phyloP scores from a whole-genome alignment of 2,797 vertebrate species.

The Knipowitschia caucasica region DNA sequence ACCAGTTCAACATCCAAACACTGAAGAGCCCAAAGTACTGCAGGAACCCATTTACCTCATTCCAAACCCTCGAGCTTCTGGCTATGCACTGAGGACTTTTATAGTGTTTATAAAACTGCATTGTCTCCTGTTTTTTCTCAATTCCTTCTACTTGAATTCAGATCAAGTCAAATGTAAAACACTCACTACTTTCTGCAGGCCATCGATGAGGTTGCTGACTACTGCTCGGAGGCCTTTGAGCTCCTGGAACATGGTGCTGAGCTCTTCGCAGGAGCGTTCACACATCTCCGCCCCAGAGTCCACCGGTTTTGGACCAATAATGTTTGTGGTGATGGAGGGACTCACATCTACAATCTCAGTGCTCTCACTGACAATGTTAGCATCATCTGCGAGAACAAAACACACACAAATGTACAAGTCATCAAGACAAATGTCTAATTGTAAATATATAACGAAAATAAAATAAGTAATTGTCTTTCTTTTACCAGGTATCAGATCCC shows the following conservation, averaged over 20 bases:
- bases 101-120: slow-evolving; percentile 35
- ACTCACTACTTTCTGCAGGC: slow-evolving; percentile 89
- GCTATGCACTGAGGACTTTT: slow-evolving; percentile 11
- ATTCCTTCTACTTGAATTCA: slow-evolving; percentile 29
- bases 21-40: slow-evolving; percentile 44
- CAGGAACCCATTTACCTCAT: slow-evolving; percentile 61
- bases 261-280: slow-evolving; percentile 91
- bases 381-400: slow-evolving; percentile 73
- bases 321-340: slow-evolving; percentile 79
- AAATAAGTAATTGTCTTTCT: slow-evolving; percentile 53
- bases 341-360: slow-evolving; percentile 85
- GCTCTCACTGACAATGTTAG: slow-evolving; percentile 83
- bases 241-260: slow-evolving; percentile 89
- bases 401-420: too few relatives aligned
- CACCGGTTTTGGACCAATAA: slow-evolving; percentile 78
- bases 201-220: slow-evolving; percentile 89
- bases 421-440: too few relatives aligned
- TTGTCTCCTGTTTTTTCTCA: slow-evolving; percentile 11
- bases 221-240: slow-evolving; percentile 87
- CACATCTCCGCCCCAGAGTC: slow-evolving; percentile 80
- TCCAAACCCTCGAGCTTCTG: slow-evolving; percentile 31
- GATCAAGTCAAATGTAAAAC: neutral
- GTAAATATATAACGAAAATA: too few relatives aligned
- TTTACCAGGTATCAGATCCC: slow-evolving; percentile 24
- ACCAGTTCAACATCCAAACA: slow-evolving; percentile 61